phyloP scores from a whole-genome alignment of 53 echinoderm and acorn worm species.

The Stichopus horrens region DNA sequence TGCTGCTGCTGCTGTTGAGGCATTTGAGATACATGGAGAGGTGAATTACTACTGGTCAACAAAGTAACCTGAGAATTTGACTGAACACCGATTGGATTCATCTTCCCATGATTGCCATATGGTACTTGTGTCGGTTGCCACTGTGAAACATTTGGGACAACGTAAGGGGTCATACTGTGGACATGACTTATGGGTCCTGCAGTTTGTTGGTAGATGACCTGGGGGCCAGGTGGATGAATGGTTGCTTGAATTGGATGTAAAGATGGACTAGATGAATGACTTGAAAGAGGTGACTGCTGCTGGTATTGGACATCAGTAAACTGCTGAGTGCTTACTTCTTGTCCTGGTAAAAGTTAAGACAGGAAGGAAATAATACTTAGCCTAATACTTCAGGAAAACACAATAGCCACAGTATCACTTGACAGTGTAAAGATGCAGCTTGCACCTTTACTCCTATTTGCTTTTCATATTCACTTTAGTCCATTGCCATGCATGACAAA shows the following conservation, averaged over 20 bases:
- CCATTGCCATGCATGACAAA: background rate
- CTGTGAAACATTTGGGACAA: conserved; percentile 19
- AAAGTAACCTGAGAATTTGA: conserved; percentile 34
- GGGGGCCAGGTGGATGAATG: conserved; percentile 11
- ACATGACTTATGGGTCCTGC: conserved; percentile 13
- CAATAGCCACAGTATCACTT: too few species aligned
- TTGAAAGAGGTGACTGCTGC: conserved; percentile 16
- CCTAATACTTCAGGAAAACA: too few species aligned
- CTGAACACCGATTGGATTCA: conserved; percentile 24
- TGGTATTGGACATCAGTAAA: conserved; percentile 33
- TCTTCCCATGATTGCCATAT: conserved; percentile 33
- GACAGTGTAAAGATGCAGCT: background rate
- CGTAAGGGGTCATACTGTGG: conserved; percentile 9
- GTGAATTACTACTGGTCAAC: conserved; percentile 15
- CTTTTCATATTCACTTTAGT: background rate
- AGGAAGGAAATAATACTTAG: background rate
- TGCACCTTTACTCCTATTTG: too few species aligned
- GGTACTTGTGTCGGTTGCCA: conserved; percentile 16
- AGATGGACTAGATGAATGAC: conserved; percentile 31
- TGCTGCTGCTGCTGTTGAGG: conserved; percentile 22
- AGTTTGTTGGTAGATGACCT: conserved; percentile 27
- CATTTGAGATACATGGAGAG: conserved; percentile 36
- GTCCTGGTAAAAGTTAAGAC: conserved; percentile 19
- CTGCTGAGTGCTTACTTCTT: conserved; percentile 29
- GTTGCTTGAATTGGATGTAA: conserved; percentile 32